Conservation (phyloP, 2,113 vertebrate species). For the Halcyon malimbica region DNA sequence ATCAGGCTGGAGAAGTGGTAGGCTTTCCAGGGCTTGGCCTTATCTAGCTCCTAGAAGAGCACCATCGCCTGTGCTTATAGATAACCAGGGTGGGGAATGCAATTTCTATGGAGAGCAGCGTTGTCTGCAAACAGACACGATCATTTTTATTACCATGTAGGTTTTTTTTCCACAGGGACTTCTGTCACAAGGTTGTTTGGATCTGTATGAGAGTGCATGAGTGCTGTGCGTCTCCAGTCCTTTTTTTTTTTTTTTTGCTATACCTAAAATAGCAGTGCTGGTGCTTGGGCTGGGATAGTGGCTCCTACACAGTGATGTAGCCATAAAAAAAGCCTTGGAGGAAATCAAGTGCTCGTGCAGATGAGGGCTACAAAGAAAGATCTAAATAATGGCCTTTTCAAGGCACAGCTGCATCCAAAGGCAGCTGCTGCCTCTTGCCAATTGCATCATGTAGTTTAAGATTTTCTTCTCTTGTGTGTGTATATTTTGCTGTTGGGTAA, state of each 20-base stretch:
- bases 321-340: not conserved
- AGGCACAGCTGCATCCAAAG: not conserved
- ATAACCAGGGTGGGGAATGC: not conserved
- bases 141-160: not conserved
- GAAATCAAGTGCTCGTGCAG: not conserved
- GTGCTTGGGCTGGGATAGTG: not conserved
- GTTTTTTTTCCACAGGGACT: not conserved
- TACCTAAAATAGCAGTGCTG: not conserved
- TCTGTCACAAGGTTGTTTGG: not conserved
- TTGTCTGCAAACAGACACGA: not conserved
- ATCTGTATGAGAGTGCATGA: not conserved
- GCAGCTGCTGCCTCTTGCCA: not conserved
- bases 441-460: not conserved
- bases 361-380: not conserved
- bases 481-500: not conserved
- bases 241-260: not conserved
- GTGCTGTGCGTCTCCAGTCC: not conserved
- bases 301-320: not conserved
- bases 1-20: not conserved
- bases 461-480: not conserved
- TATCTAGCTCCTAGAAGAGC: not conserved
- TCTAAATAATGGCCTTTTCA: not conserved
- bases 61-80: not conserved
- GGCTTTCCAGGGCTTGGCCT: not conserved
- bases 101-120: not conserved